Evolutionary conservation across 2,797 vertebrate species (phyloP).

Genomic region (Onychomys arenicola): DNA sequence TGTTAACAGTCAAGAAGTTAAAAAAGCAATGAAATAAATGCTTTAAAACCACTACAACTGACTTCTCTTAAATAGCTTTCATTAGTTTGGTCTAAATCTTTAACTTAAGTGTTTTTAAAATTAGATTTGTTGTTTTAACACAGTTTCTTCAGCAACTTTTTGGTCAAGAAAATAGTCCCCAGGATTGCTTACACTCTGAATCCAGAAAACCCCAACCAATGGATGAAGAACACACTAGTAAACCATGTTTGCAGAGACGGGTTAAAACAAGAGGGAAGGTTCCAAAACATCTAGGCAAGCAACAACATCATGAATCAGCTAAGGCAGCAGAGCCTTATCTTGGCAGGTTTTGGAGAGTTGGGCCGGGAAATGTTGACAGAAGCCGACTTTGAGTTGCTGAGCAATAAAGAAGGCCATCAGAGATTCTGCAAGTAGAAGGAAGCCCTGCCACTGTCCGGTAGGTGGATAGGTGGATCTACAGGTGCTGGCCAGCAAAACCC

Average conservation of each 20-base stretch:
- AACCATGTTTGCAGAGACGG: neutral
- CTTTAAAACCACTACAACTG: slow-evolving; percentile 71
- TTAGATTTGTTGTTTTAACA: slow-evolving; percentile 70
- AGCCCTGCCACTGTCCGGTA: neutral
- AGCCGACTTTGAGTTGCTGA: neutral
- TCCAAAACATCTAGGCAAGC: slow-evolving; percentile 20
- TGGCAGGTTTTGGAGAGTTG: neutral
- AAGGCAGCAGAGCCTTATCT: neutral
- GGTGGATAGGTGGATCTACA: neutral
- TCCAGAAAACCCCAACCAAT: slow-evolving; percentile 35
- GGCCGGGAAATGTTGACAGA: fast-evolving
- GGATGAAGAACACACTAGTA: neutral
- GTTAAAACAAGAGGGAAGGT: slow-evolving; percentile 19
- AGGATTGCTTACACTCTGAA: slow-evolving; percentile 58
- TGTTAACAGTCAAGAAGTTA: slow-evolving; percentile 77
- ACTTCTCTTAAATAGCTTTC: slow-evolving; percentile 78
- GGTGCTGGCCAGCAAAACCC: neutral
- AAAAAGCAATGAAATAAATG: slow-evolving; percentile 80
- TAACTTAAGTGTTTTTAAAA: slow-evolving; percentile 75
- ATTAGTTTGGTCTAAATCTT: slow-evolving; percentile 73
- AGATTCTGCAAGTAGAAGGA: neutral
- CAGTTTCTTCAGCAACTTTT: slow-evolving; percentile 52
- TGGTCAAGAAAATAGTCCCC: slow-evolving; percentile 42
- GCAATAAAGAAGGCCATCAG: neutral
- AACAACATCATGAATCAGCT: neutral